Conservation (phyloP, 92 coral and sea anemone species). For the Zoanthus sociatus region DNA sequence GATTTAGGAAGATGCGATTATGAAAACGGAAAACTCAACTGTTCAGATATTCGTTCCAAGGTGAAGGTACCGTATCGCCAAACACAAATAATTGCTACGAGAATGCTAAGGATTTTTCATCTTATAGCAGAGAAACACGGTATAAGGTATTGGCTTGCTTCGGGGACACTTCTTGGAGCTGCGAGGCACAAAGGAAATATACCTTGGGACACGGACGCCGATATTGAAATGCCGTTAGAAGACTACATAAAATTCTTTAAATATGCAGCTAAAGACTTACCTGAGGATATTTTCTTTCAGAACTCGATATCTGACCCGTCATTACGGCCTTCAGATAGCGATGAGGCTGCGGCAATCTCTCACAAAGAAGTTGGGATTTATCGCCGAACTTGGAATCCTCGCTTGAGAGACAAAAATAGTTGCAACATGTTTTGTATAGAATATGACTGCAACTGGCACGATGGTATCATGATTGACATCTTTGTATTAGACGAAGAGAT, state of each 20-base stretch:
- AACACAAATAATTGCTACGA: slow-evolving; percentile 66
- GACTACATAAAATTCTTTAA: slow-evolving; percentile 76
- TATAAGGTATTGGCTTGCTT: slow-evolving; percentile 67
- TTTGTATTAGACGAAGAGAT: slow-evolving; percentile 45
- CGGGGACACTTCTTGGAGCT: slow-evolving; percentile 79
- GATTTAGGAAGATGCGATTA: slow-evolving; percentile 55
- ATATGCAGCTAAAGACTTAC: slow-evolving; percentile 68
- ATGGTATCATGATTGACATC: slow-evolving; percentile 78
- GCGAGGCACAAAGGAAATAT: slow-evolving; percentile 75
- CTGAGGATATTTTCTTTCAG: slow-evolving; percentile 78
- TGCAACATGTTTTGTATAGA: slow-evolving; percentile 74
- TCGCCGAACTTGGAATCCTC: slow-evolving; percentile 70
- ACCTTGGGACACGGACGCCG: slow-evolving; percentile 84
- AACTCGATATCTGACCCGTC: slow-evolving; percentile 70
- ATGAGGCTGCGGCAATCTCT: neutral
- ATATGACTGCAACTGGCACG: slow-evolving; percentile 77
- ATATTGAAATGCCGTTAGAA: slow-evolving; percentile 66
- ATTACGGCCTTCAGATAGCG: slow-evolving; percentile 56
- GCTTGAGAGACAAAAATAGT: slow-evolving; percentile 74
- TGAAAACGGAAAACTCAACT: neutral
- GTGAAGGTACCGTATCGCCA: slow-evolving; percentile 49
- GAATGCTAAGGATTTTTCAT: slow-evolving; percentile 68
- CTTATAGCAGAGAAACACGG: slow-evolving; percentile 68
- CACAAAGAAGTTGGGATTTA: slow-evolving; percentile 73
- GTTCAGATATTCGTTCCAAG: slow-evolving; percentile 66